These are phyloP conservation scores for Andrena marginata DNA, from an alignment of 2,888 invertebrate genomes.

Conservation along the genomic window DNA sequence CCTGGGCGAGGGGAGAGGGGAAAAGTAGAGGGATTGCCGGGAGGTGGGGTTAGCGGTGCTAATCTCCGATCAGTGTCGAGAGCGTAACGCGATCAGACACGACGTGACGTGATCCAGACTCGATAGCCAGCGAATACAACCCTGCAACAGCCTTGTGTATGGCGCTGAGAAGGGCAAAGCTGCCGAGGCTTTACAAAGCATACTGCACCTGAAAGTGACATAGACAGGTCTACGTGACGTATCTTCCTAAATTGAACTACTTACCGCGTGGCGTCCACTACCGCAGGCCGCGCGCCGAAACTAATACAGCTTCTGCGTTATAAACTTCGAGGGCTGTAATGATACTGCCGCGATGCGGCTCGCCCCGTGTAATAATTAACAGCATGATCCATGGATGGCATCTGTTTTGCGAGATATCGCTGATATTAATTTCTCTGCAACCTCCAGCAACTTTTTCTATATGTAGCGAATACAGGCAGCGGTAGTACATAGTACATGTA, in stretches of 20 bases:
- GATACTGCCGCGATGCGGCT: not conserved
- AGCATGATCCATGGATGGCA: no score
- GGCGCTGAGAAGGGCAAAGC: conserved; percentile 71
- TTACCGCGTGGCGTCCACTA: conserved; percentile 40
- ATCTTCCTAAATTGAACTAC: conserved; percentile 70
- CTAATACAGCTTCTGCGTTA: conserved; percentile 47
- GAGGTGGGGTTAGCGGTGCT: conserved; percentile 71
- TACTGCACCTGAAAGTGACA: conserved; percentile 64
- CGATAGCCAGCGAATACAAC: conserved; percentile 79
- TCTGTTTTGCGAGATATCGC: no score
- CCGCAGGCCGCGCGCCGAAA: conserved; percentile 9
- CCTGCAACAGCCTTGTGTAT: conserved; percentile 68
- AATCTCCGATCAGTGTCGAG: conserved; percentile 85
- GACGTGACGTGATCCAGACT: conserved; percentile 82
- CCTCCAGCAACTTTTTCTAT: not conserved
- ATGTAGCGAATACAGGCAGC: not conserved
- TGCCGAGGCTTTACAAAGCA: conserved; percentile 70
- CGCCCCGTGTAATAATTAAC: no score
- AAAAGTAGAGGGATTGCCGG: conserved; percentile 51
- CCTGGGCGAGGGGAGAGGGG: conserved; percentile 28
- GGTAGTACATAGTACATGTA: not conserved
- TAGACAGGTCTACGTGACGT: conserved; percentile 69
- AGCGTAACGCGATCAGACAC: conserved; percentile 84
- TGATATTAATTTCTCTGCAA: no score
- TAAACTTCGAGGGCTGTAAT: not conserved